phyloP scores from a whole-genome alignment of 2,113 vertebrate species.

The Murina feae region DNA sequence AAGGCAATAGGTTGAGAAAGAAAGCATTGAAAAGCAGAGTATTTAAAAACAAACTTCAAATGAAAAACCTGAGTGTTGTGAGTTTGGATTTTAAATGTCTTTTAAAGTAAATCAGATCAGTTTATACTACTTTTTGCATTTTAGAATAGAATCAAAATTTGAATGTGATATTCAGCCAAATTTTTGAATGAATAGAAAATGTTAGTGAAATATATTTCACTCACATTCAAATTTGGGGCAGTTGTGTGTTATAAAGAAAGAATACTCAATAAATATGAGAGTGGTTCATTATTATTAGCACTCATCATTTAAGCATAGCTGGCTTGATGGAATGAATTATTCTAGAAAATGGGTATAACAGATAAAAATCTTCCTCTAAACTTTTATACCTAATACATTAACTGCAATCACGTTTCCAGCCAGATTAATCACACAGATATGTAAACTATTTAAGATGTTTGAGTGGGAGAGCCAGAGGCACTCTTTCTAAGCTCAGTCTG shows the following conservation, averaged over 20 bases:
- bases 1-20: background rate
- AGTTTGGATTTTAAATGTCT: constrained; percentile 27
- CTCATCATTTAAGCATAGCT: constrained; percentile 15
- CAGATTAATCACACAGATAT: constrained; percentile 78
- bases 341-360: constrained; percentile 45
- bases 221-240: constrained; percentile 24
- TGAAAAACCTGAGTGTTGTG: constrained; percentile 9
- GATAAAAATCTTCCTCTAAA: constrained; percentile 57
- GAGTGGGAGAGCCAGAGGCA: constrained; percentile 72
- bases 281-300: constrained; percentile 21
- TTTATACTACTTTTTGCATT: constrained; percentile 32
- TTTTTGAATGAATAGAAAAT: constrained; percentile 60
- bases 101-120: constrained; percentile 17
- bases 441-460: constrained; percentile 74
- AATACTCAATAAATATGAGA: background rate
- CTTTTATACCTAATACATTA: constrained; percentile 65
- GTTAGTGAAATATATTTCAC: constrained; percentile 24
- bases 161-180: constrained; percentile 52
- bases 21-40: background rate
- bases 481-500: constrained; percentile 77
- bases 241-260: constrained; percentile 31
- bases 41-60: background rate
- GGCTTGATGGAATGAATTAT: background rate
- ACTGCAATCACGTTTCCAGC: constrained; percentile 70
- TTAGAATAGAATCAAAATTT: constrained; percentile 56